Evolutionary conservation across 1,140 invertebrate genomes (phyloP).

Genomic region (Apis laboriosa): DNA sequence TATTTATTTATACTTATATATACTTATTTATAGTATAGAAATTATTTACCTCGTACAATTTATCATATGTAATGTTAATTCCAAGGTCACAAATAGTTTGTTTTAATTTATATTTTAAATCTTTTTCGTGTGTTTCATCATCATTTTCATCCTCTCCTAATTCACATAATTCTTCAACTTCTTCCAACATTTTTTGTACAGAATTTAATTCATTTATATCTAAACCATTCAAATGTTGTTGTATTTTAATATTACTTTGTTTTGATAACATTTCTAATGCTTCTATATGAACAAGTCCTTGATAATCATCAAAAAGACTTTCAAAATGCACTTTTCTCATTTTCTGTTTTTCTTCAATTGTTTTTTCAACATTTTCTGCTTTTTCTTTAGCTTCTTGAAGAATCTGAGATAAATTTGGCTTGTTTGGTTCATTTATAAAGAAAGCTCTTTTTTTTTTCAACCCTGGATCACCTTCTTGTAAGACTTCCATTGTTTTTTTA

Average conservation of each 20-base stretch:
- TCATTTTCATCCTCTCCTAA: slow-evolving; percentile 86
- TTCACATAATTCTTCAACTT: slow-evolving; percentile 90
- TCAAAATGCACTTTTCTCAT: slow-evolving; percentile 88
- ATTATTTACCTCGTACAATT: slow-evolving; percentile 80
- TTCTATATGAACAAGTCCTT: slow-evolving; percentile 93
- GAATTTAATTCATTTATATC: slow-evolving; percentile 83
- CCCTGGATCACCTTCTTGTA: slow-evolving; percentile 94
- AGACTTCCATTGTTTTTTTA: slow-evolving; percentile 95
- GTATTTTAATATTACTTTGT: slow-evolving; percentile 89
- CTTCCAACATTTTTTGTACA: slow-evolving; percentile 89
- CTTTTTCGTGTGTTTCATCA: slow-evolving; percentile 77
- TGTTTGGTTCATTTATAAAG: slow-evolving; percentile 80
- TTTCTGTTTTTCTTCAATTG: slow-evolving; percentile 83
- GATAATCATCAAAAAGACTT: slow-evolving; percentile 92
- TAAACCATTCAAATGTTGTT: slow-evolving; percentile 83
- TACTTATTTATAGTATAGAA: background rate
- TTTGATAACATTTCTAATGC: slow-evolving; percentile 94
- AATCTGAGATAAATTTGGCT: slow-evolving; percentile 83
- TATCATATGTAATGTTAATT: slow-evolving; percentile 80
- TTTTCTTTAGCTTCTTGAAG: slow-evolving; percentile 92
- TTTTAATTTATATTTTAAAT: slow-evolving; percentile 82
- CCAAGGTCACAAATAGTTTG: slow-evolving; percentile 83
- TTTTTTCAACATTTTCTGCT: slow-evolving; percentile 86
- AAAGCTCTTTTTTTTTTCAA: slow-evolving; percentile 91
- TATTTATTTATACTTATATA: background rate